These are phyloP conservation scores for Semaprochilodus insignis DNA, from an alignment of 2,797 vertebrate species.

Conservation along the genomic window DNA sequence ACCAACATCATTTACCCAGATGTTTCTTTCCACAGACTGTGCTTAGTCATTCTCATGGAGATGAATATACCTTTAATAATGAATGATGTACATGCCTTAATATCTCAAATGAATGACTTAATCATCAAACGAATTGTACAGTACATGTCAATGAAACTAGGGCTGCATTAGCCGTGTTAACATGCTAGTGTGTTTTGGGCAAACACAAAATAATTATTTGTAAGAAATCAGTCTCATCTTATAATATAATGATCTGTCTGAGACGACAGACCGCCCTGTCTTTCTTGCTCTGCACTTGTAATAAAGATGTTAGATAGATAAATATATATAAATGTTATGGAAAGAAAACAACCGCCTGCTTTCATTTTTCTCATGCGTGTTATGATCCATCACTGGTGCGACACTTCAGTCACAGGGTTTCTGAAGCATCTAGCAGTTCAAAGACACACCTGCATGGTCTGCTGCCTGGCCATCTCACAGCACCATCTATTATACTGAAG, in stretches of 20 bases:
- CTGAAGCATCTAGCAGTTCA: neutral
- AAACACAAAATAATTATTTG: constrained; percentile 39
- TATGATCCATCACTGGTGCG: neutral
- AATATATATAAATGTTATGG: constrained; percentile 38
- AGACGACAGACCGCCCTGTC: constrained; percentile 14
- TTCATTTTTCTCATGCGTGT: neutral
- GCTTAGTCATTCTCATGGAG: neutral
- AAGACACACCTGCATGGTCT: neutral
- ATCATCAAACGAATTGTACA: constrained; percentile 49
- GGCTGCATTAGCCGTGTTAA: constrained; percentile 32
- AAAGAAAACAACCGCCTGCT: constrained; percentile 3
- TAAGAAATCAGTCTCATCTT: constrained; percentile 24
- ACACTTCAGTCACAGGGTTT: neutral
- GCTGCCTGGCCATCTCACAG: neutral
- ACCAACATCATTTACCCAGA: neutral
- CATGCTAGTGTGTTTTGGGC: constrained; percentile 56
- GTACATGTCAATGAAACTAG: constrained; percentile 25
- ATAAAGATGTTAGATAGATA: constrained; percentile 64
- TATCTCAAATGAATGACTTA: constrained; percentile 51
- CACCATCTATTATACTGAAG: constrained; percentile 6
- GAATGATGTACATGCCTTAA: constrained; percentile 58
- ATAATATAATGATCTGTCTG: constrained; percentile 30
- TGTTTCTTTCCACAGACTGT: neutral
- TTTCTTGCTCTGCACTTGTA: constrained; percentile 65
- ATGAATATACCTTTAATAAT: constrained; percentile 51